Evolutionary conservation across 2,888 invertebrate species (phyloP).

Genomic region (Fabriciana adippe): DNA sequence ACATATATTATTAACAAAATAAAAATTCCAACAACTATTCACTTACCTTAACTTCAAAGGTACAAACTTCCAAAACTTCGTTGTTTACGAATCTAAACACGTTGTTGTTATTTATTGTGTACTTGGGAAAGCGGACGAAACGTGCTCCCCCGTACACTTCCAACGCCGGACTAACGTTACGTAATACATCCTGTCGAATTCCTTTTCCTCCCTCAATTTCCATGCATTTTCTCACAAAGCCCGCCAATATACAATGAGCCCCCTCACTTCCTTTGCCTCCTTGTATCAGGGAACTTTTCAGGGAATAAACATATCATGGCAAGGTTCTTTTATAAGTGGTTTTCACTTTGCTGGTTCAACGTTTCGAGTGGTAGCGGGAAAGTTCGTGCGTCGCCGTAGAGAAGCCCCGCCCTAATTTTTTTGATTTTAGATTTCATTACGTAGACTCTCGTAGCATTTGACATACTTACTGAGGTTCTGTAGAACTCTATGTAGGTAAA

Average conservation of each 20-base stretch:
- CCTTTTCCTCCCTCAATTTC: constrained; percentile 60
- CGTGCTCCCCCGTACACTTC: constrained; percentile 59
- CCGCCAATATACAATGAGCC: constrained; percentile 51
- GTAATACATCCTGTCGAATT: constrained; percentile 72
- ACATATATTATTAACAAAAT: neutral
- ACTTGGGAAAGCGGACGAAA: constrained; percentile 43
- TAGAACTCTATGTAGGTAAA: no score
- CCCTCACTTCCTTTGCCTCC: constrained; percentile 40
- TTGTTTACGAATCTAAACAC: constrained; percentile 77
- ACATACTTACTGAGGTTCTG: neutral
- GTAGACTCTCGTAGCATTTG: constrained; percentile 41
- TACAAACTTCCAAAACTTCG: constrained; percentile 48
- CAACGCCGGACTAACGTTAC: constrained; percentile 73
- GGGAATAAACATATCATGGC: constrained; percentile 21
- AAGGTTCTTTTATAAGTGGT: constrained; percentile 52
- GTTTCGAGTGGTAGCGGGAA: constrained; percentile 61
- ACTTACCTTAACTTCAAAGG: constrained; percentile 45
- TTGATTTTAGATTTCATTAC: constrained; percentile 47
- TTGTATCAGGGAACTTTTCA: neutral
- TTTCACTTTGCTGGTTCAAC: constrained; percentile 40
- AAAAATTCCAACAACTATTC: constrained; percentile 23
- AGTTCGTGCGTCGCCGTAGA: constrained; percentile 55
- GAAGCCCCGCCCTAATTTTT: constrained; percentile 65
- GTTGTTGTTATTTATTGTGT: constrained; percentile 79
- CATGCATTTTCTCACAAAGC: constrained; percentile 56